Base-by-base conservation (phyloP, 2,888 invertebrate genomes). In the Napeogenes inachia region DNA sequence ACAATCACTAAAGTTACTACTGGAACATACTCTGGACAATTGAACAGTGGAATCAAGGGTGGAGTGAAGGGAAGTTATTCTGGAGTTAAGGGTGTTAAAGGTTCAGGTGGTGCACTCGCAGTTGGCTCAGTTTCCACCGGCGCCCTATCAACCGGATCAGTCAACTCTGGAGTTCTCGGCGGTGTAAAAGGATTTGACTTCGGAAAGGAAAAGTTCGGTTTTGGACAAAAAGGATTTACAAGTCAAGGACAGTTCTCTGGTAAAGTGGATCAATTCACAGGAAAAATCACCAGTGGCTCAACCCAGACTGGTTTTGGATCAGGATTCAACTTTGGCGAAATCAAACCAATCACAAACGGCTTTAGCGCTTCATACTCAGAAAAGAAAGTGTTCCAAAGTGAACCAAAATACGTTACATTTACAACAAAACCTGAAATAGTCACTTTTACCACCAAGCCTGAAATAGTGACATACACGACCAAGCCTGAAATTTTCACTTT, bases 301-400 rank as follows among this genome's bases (percentile, higher is more conserved):
- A 73, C 12, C 6, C 68, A 67, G 38, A 50, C 56, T 35, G 61
- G 64, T 3, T 60, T 60, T 56, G 68, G 67, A 2, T 62, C 70
- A 59, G 72, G 75, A 0, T 61, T 73, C 4, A 75, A 75, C 30
- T 78, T 81, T 53, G 78, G 74, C 0, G 75, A 82, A 65, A 63
- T 85, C n/a, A 81, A 82, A 4, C 89, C 89, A 0, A 69, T 87
- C 0, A 75, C 84, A 0, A 87, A 89, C 38, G 80, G 78, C 0
- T 87, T 81, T 72, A 84, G 81, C 59, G 84, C 88, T 0, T 79
- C 85, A 0, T 88, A 80, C 64, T 73, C 82, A 0, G 86, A 88
- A 61, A 87, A 86, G 72, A 87, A 89, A 38, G 78, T 81, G 13
- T 87, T 76, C 81, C 82, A 87, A 70, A 75, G 78, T 13, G 86